A percentile compares a stretch with the other conserved stretches of the same genome.
phyloP scores from a whole-genome alignment of 1,140 invertebrate genomes.

The Polyergus mexicanus region DNA sequence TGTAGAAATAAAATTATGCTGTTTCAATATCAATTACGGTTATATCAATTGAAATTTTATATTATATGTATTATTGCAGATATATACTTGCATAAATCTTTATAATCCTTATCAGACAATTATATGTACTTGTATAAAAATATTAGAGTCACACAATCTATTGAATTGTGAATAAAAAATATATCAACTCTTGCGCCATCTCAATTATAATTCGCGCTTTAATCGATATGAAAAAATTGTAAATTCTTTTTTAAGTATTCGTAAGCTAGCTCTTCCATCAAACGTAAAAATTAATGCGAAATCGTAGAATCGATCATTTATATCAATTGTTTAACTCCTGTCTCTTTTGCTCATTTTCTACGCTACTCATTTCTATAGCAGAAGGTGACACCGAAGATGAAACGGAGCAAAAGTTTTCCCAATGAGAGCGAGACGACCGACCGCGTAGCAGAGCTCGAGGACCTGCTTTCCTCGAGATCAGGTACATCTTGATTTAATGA shows the following conservation, averaged over 20 bases:
- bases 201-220: not conserved
- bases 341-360: slow-evolving; percentile 55
- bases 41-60: not conserved
- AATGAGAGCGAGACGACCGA: slow-evolving; percentile 80
- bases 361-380: slow-evolving; percentile 67
- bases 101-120: not conserved
- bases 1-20: slow-evolving; percentile 16
- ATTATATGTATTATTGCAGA: not conserved
- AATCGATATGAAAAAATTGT: not conserved
- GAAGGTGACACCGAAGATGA: slow-evolving; percentile 80
- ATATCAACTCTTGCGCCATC: not conserved
- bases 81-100: not conserved
- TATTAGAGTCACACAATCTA: not conserved
- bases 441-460: slow-evolving; percentile 78
- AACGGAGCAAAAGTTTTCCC: slow-evolving; percentile 82
- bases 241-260: not conserved
- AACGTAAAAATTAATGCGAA: slow-evolving; percentile 6
- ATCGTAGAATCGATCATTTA: not conserved
- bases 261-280: not conserved
- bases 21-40: slow-evolving; percentile 24
- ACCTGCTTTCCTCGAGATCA: slow-evolving; percentile 80
- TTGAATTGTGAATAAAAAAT: not conserved
- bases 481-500: slow-evolving; percentile 68
- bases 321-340: slow-evolving; percentile 67
- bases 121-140: not conserved